Base-by-base conservation (phyloP, 2,888 invertebrate genomes). In the Trichogramma dendrolimi region DNA sequence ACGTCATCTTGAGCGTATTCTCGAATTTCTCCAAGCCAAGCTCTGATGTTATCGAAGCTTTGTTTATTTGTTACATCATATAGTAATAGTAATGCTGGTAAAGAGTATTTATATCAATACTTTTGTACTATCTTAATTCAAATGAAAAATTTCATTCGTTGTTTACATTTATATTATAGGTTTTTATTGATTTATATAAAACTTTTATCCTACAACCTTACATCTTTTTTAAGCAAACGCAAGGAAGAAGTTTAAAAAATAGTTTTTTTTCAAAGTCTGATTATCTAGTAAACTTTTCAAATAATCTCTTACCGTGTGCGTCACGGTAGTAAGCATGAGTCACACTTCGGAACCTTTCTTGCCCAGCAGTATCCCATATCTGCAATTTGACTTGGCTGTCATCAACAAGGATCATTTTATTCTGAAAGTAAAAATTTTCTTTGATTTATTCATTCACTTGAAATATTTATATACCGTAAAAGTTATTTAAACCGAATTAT, bases 361-460 rank as follows among this genome's bases (percentile, higher is more conserved):
- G 95, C 0, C 95, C 95, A 2, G 95, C 95, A 4, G 94, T 95
- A 82, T 95, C 95, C 94, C 94, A 95, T 76, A 95, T 94, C 83
- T 96, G 96, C 72, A 97, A 85, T 80, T 96, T 97, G 64, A 96
- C 94, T 79, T 90, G 91, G 63, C 88, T 85, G 69, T 89, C 87
- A 77, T 92, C 92, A 51, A 92, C 90, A 52, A 86, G 84, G 46
- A 92, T 90, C 74, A 92, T 86, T 83, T 92, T 92, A 77, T 92
- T 92, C 92, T 92, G 84, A 66, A 70, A 73, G 67, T 70, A 62
- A 55, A 43, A 54, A 14, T 11, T 47, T 47, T 14, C n/a, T 14
- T 47, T 10, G 5, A 47, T n/a, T 47, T n/a, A 5, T 5, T 11
- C 1, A 47, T 47, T 47, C 47, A 47, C 5, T 47, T n/a, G 11